Percentiles rank a stretch among this genome's conserved stretches.
phyloP scores from a whole-genome alignment of 2,797 vertebrate genomes.

The Champsocephalus gunnari region DNA sequence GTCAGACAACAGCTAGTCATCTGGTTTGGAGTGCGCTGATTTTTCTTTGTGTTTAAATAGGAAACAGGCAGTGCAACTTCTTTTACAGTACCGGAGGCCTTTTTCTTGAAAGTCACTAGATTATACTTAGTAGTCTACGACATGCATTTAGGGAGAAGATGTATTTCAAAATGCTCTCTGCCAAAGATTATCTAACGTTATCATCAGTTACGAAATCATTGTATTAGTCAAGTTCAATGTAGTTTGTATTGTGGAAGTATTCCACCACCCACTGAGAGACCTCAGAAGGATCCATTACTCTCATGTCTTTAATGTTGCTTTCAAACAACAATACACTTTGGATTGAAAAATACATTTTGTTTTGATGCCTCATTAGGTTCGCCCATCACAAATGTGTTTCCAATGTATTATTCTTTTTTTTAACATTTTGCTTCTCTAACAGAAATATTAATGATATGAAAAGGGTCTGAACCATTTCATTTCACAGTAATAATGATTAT shows the following conservation, averaged over 20 bases:
- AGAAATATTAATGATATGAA: constrained; percentile 46
- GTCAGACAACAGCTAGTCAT: constrained; percentile 56
- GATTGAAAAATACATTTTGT: constrained; percentile 46
- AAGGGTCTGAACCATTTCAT: constrained; percentile 37
- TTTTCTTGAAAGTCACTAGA: constrained; percentile 19
- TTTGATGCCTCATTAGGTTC: constrained; percentile 46
- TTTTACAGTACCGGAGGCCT: constrained; percentile 23
- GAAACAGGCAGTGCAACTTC: constrained; percentile 43
- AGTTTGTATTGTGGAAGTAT: constrained; percentile 28
- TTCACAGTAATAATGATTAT: constrained; percentile 48
- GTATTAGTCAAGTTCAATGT: constrained; percentile 43
- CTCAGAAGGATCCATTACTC: constrained; percentile 33
- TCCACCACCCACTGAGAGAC: constrained; percentile 31
- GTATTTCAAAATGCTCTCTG: constrained; percentile 42
- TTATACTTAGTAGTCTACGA: constrained; percentile 27
- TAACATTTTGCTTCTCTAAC: constrained; percentile 31
- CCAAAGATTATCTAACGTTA: constrained; percentile 45
- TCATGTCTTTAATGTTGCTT: constrained; percentile 49
- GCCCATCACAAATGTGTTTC: constrained; percentile 38
- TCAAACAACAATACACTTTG: constrained; percentile 35
- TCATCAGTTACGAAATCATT: constrained; percentile 42
- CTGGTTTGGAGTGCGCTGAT: constrained; percentile 44
- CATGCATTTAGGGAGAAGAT: constrained; percentile 30
- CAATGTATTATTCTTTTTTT: constrained; percentile 18
- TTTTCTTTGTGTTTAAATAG: constrained; percentile 43